Conservation (phyloP, 2,888 invertebrate species). For the Meiosimyza platycephala region DNA sequence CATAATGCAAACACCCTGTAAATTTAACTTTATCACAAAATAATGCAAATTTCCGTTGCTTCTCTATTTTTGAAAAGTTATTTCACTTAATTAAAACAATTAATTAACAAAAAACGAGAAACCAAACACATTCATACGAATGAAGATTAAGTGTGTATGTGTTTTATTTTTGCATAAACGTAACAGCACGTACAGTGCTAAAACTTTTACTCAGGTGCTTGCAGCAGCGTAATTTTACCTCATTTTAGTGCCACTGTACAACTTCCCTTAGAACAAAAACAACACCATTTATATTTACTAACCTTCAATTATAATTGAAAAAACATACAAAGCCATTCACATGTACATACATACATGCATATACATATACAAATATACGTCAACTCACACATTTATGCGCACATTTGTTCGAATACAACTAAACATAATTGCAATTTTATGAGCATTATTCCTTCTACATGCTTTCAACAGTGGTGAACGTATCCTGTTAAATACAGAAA, state of each 20-base stretch:
- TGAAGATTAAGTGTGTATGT: no score
- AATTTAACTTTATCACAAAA: not conserved
- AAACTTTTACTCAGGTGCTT: no score
- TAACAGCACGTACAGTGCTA: no score
- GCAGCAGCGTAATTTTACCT: no score
- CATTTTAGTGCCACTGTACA: no score
- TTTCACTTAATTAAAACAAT: slow-evolving; percentile 46
- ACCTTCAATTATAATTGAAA: not conserved
- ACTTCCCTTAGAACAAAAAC: no score
- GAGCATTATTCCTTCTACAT: not conserved
- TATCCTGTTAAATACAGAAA: no score
- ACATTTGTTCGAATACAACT: not conserved
- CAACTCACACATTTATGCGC: slow-evolving; percentile 11
- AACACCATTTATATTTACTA: no score
- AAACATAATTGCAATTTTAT: slow-evolving; percentile 18
- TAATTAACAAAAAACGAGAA: slow-evolving; percentile 39
- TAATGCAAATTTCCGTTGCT: not conserved
- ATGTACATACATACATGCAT: not conserved
- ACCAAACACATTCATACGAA: not conserved
- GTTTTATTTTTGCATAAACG: no score
- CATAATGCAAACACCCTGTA: not conserved
- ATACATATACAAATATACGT: slow-evolving; percentile 16
- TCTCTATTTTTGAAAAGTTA: not conserved
- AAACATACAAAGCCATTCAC: slow-evolving; percentile 19
- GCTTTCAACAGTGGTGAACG: no score